These are phyloP conservation scores for Agapetus fuscipes DNA, from an alignment of 2,888 invertebrate genomes.

Conservation along the genomic window DNA sequence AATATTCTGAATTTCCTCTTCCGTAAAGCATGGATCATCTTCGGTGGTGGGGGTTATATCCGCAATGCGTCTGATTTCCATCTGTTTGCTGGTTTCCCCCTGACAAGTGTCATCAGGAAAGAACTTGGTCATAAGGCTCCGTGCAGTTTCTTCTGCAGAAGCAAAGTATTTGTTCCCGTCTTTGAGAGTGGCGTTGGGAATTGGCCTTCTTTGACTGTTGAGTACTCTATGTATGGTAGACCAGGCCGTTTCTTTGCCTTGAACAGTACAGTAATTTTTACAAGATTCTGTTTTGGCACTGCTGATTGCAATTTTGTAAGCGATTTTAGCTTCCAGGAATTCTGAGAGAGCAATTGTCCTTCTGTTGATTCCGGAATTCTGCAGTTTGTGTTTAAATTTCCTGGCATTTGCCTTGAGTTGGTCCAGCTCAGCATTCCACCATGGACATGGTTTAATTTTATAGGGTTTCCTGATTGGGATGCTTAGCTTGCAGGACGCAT, in stretches of 20 bases:
- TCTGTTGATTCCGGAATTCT: not conserved
- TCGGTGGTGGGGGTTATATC: not conserved
- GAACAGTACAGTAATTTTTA: not conserved
- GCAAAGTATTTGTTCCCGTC: not conserved
- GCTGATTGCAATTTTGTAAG: not conserved
- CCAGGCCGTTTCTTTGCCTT: not conserved
- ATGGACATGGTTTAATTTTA: not conserved
- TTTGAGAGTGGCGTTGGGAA: not conserved
- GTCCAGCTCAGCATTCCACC: not conserved
- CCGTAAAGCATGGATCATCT: not conserved
- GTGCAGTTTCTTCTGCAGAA: constrained; percentile 1
- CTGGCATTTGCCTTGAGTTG: not conserved
- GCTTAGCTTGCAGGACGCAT: not conserved
- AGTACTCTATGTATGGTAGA: not conserved
- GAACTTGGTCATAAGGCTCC: not conserved
- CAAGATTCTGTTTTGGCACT: not conserved
- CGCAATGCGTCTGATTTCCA: not conserved
- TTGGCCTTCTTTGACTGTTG: not conserved
- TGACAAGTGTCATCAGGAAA: not conserved
- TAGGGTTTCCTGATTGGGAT: not conserved
- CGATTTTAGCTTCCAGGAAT: not conserved
- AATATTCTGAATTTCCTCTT: constrained; percentile 1
- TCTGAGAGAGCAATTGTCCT: not conserved
- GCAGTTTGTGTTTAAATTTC: not conserved
- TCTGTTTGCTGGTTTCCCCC: not conserved